Evolutionary conservation across 2,888 invertebrate species (phyloP), one percentile per base, ranked within the genome.

Genomic region (Leptinotarsa rubiginosa): DNA sequence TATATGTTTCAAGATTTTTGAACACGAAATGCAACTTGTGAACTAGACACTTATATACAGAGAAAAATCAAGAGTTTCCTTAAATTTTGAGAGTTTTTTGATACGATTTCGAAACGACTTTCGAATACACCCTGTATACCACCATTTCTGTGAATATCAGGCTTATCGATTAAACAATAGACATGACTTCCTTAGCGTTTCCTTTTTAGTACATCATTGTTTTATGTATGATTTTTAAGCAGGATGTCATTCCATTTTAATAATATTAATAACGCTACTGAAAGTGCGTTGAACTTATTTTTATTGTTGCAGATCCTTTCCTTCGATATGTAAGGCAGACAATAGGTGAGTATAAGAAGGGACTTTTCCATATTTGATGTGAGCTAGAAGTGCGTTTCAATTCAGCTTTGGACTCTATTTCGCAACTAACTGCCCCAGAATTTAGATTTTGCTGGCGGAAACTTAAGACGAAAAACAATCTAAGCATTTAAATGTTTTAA

Each of bases 141-240:
- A 56, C 47, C 69, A 56, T 69, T 69, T 41, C 56, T 59, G 56
- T 41, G 56, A 56, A 41, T 59, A 56, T 56, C 59, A 69, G 41
- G 47, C 69, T 41, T 70, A 77, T 74, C 73, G 75, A 77, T 76
- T 78, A 72, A 76, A 76, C 78, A 78, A 76, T 75, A 69, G 66
- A 69, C 69, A 68, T 50, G 47, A 75, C 72, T 75, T 75, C 76
- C 78, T 78, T 72, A 69, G 65, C 70, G 73, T 75, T 78, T 78
- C 78, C 78, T 73, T 78, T 78, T 75, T 49, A 68, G 78, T 68
- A 70, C 67, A 52, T 52, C 73, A 76, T 76, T 76, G 77, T 78
- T 74, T 77, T 74, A 72, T 71, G 69, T 68, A 65, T 72, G 72
- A 68, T 70, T 76, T 75, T 75, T 76, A 76, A 76, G 73, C 76